These are phyloP conservation scores for Erpornis zantholeuca DNA, from an alignment of 2,113 vertebrate genomes.

Conservation along the genomic window DNA sequence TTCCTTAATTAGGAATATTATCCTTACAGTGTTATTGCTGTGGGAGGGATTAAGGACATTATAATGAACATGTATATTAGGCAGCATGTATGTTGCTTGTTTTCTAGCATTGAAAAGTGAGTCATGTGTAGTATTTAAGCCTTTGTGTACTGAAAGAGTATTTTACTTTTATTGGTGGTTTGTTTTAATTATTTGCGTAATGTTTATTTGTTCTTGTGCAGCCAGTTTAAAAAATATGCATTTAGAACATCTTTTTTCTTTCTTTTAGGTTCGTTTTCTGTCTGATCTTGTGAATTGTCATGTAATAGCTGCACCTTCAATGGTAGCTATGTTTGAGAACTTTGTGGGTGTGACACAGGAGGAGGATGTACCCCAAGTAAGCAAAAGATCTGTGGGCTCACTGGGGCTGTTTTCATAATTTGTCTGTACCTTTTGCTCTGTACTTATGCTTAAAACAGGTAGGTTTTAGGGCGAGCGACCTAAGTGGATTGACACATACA, in stretches of 20 bases:
- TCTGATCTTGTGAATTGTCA: conserved; percentile 97
- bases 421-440: neutral
- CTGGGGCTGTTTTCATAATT: neutral
- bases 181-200: neutral
- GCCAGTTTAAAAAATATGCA: neutral
- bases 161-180: neutral
- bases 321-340: conserved; percentile 99
- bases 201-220: neutral
- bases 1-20: neutral
- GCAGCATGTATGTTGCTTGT: fast-evolving
- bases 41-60: neutral
- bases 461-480: neutral
- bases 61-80: fast-evolving
- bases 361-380: conserved; percentile 95
- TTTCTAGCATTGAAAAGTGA: neutral
- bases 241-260: neutral
- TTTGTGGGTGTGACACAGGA: conserved; percentile 95
- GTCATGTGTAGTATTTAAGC: neutral
- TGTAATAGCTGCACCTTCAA: conserved; percentile 95
- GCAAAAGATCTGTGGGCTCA: neutral
- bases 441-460: neutral
- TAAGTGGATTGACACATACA: neutral
- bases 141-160: neutral
- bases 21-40: neutral
- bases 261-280: conserved; percentile 88